Percentiles rank a stretch among this genome's conserved stretches.
These are phyloP conservation scores for Apotomis capreana DNA, from an alignment of 2,888 invertebrate genomes.

Conservation along the genomic window DNA sequence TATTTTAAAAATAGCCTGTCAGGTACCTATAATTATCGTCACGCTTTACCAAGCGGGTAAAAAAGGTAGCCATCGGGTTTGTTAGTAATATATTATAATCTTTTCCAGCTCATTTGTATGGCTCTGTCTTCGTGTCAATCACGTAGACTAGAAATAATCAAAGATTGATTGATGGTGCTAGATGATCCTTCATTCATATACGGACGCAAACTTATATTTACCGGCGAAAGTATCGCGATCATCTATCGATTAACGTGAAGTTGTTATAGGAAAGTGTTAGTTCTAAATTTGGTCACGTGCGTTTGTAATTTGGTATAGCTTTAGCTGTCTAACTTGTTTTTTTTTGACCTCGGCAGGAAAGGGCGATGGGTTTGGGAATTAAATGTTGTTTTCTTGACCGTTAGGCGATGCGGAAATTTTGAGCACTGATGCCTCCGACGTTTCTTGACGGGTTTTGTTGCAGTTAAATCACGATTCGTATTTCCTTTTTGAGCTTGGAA, in stretches of 20 bases:
- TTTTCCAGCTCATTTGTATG: slow-evolving; percentile 71
- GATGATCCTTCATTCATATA: slow-evolving; percentile 65
- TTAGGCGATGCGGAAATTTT: slow-evolving; percentile 38
- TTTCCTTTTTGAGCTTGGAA: slow-evolving; percentile 20
- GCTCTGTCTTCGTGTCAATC: slow-evolving; percentile 79
- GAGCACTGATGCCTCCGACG: slow-evolving; percentile 27
- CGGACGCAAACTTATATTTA: slow-evolving; percentile 2
- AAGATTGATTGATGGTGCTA: slow-evolving; percentile 70
- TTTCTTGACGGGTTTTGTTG: slow-evolving; percentile 13
- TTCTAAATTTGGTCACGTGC: slow-evolving; percentile 22
- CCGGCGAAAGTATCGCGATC: slow-evolving; percentile 12
- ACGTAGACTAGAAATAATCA: slow-evolving; percentile 63
- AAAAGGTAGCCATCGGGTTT: slow-evolving; percentile 39
- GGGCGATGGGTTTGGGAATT: slow-evolving; percentile 40
- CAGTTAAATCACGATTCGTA: slow-evolving; percentile 25
- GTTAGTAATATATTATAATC: slow-evolving; percentile 42
- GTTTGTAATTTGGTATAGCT: slow-evolving; percentile 28
- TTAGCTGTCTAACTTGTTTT: slow-evolving; percentile 47
- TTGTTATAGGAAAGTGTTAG: background rate
- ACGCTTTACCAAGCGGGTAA: slow-evolving; percentile 35
- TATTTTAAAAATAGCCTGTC: slow-evolving; percentile 39
- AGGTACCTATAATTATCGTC: slow-evolving; percentile 41
- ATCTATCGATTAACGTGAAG: background rate
- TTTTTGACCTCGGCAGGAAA: slow-evolving; percentile 45
- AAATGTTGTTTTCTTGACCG: slow-evolving; percentile 36